Percentiles rank a stretch among this genome's conserved stretches.
Evolutionary conservation across 2,113 vertebrate species (phyloP).

Genomic region (Opisthocomus hoazin): DNA sequence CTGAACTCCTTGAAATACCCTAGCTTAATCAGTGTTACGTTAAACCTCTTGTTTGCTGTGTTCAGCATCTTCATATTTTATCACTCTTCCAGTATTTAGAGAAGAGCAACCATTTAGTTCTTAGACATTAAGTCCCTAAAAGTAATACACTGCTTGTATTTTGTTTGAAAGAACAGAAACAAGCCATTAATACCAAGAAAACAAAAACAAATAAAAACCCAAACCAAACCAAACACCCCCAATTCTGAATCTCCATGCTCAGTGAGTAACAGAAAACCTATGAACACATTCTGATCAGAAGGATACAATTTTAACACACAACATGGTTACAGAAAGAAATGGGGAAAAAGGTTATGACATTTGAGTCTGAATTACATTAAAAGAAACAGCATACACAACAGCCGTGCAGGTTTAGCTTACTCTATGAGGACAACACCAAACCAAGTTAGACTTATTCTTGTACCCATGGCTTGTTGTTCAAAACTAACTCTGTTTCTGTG

Average conservation of each 20-base stretch:
- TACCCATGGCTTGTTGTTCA: background rate
- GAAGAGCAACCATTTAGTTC: background rate
- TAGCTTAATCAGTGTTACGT: background rate
- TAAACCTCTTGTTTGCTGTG: background rate
- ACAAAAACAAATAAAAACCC: background rate
- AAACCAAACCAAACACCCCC: accelerated
- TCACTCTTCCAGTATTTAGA: background rate
- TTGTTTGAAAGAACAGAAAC: background rate
- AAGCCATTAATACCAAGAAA: background rate
- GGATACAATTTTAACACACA: background rate
- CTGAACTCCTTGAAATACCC: background rate
- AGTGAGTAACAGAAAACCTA: background rate
- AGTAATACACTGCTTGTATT: background rate
- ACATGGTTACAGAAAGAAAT: background rate
- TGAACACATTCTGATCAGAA: background rate
- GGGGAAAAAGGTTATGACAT: accelerated
- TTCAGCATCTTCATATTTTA: background rate
- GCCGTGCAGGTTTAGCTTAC: background rate
- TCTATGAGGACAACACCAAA: background rate
- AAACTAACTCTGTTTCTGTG: background rate
- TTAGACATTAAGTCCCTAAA: background rate
- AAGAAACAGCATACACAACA: background rate
- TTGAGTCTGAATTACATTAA: background rate
- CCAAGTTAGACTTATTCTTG: background rate
- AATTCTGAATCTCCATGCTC: background rate